Evolutionary conservation across 1,140 invertebrate species (phyloP), one percentile per base, ranked within the genome.

Genomic region (Drosophila biarmipes): DNA sequence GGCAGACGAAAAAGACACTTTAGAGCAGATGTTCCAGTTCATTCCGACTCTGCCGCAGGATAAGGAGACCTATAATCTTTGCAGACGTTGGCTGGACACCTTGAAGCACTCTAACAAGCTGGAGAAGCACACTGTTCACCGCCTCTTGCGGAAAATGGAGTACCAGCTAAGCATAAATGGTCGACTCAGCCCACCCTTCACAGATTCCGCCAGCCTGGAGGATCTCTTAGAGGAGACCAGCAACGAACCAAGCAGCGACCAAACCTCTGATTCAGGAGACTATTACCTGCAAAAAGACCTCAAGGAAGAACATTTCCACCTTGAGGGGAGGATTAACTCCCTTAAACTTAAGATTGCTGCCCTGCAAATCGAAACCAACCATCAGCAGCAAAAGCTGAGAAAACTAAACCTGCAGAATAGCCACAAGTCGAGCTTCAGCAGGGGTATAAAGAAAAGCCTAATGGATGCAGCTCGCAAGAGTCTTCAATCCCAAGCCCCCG

Each of bases 331-430:
- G 10, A 17, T 90, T 0, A 51, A 78, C 14, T 19, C n/a, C 0
- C 2, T 67, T 0, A 54, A 72, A 34, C 51, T 84, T 0, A 57
- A 73, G 24, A 1, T 80, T 3, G 15, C 54, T 27, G 64, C 49
- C 3, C 49, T 89, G 1, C 27, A 37, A 40, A 80, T 84, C 4
- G 62, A 87, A 51, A 63, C 34, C 2, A 29, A 49, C 24, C 38
- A 67, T 19, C 24, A 64, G 6, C 48, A 73, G 29, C 14, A 69
- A 5, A 11, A 21, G 6, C 12, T 73, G 0, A 5, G 29, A 4
- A 62, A 48, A 11, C 15, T 63, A 2, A 14, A 15, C 5, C 4
- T 56, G 6, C 37, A 71, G 8, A 48, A 21, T 8, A 3, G 15
- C n/a, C 34, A 57, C 4, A 64, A 74, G 19, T 7, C 37, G 0